Conservation (phyloP, 1,140 invertebrate genomes). For the Xylocopa sonorina region DNA sequence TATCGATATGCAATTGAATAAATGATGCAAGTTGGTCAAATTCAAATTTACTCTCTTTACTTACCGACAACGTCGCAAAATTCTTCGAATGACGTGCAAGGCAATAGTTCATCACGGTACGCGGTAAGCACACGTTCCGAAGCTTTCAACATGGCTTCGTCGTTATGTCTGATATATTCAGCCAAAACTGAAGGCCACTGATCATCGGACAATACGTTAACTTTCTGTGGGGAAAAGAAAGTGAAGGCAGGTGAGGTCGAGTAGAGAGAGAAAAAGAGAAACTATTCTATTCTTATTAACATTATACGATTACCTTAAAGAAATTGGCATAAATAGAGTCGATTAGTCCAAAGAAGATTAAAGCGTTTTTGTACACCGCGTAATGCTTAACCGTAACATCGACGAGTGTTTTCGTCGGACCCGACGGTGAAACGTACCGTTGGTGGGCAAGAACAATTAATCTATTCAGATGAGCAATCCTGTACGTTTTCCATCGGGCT, state of each 20-base stretch:
- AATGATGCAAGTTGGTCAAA: no score
- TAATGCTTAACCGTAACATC: constrained; percentile 87
- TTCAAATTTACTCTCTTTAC: constrained; percentile 60
- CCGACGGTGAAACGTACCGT: constrained; percentile 84
- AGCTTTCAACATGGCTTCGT: constrained; percentile 93
- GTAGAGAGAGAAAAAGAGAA: not conserved
- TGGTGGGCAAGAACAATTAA: constrained; percentile 91
- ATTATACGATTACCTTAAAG: constrained; percentile 85
- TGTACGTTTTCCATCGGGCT: constrained; percentile 86
- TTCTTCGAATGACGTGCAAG: constrained; percentile 93
- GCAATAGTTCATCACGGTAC: constrained; percentile 94
- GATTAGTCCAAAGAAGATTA: constrained; percentile 92
- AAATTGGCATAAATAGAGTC: constrained; percentile 89
- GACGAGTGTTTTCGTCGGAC: constrained; percentile 81
- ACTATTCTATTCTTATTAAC: no score
- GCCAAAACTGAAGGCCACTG: constrained; percentile 95
- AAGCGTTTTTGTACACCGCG: constrained; percentile 91
- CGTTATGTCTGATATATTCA: constrained; percentile 96
- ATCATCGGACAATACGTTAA: constrained; percentile 87
- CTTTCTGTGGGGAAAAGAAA: constrained; percentile 82
- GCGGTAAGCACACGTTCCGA: constrained; percentile 91
- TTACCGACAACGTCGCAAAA: constrained; percentile 94
- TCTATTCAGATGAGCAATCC: constrained; percentile 89
- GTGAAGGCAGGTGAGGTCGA: not conserved
- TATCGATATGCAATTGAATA: not conserved